These are phyloP conservation scores for Aldabrachelys gigantea DNA, from an alignment of 2,113 vertebrate species.

Conservation along the genomic window DNA sequence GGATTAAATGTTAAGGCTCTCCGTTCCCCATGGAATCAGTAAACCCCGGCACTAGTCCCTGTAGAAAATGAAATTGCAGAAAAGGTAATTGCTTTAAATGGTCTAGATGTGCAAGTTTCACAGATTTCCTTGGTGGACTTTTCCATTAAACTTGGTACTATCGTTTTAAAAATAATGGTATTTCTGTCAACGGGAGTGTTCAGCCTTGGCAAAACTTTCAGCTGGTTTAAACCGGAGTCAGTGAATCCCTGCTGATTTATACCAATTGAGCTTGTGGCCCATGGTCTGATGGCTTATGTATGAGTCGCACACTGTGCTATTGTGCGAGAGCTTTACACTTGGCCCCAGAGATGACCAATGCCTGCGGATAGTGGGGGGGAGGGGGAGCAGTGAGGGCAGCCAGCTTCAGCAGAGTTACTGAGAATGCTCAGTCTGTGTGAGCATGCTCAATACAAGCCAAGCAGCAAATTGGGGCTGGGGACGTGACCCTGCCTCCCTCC, in stretches of 20 bases:
- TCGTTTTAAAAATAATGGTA: background rate
- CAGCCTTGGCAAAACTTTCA: background rate
- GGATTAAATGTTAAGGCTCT: conserved; percentile 52
- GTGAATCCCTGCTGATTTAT: background rate
- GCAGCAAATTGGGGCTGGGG: background rate
- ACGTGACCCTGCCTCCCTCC: background rate
- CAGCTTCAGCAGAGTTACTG: background rate
- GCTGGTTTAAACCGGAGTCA: background rate
- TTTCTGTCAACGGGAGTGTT: background rate
- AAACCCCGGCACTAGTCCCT: conserved; percentile 14
- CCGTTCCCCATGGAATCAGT: conserved; percentile 45
- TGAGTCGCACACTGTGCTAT: background rate
- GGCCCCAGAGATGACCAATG: background rate
- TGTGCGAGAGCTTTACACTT: background rate
- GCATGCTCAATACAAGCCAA: background rate
- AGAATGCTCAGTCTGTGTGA: background rate
- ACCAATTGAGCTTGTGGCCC: background rate
- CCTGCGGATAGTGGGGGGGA: background rate
- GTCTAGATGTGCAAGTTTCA: conserved; percentile 11
- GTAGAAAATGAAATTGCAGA: conserved; percentile 51
- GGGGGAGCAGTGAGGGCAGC: background rate
- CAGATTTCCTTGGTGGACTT: conserved; percentile 4
- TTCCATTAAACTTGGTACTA: background rate
- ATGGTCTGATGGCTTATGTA: background rate
- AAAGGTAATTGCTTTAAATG: conserved; percentile 20